These are phyloP conservation scores for Ennomos fuscantarius DNA, from an alignment of 2,888 invertebrate genomes.

Conservation along the genomic window DNA sequence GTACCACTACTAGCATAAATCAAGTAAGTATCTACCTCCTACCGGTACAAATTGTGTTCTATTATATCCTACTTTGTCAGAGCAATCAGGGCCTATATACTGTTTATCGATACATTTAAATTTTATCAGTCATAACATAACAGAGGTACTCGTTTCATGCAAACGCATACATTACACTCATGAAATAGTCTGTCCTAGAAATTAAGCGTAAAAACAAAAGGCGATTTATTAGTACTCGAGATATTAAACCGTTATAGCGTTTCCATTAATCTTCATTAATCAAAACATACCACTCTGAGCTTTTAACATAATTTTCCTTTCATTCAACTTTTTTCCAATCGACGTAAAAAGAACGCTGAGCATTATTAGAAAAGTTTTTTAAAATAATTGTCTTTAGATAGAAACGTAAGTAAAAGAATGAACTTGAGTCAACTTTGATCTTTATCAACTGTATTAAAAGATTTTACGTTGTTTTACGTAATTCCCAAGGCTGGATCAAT, in stretches of 20 bases:
- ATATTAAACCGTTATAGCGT: background rate
- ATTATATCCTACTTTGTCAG: too few relatives aligned
- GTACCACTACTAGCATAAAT: too few relatives aligned
- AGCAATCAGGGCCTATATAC: too few relatives aligned
- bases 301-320: slow-evolving; percentile 2
- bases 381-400: background rate
- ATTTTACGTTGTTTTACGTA: background rate
- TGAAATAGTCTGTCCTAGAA: too few relatives aligned
- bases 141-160: too few relatives aligned
- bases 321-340: slow-evolving; percentile 10
- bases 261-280: slow-evolving; percentile 8
- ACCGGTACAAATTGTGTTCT: too few relatives aligned
- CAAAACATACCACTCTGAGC: slow-evolving; percentile 1
- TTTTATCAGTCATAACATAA: too few relatives aligned
- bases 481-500: slow-evolving; percentile 1
- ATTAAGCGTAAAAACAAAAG: too few relatives aligned
- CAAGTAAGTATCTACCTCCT: too few relatives aligned
- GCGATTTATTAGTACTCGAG: too few relatives aligned
- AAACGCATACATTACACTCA: too few relatives aligned
- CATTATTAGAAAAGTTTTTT: slow-evolving; percentile 5
- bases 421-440: background rate
- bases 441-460: background rate
- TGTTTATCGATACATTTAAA: too few relatives aligned
- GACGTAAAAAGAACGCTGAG: background rate
- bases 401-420: background rate